Percentiles rank a stretch among this genome's conserved stretches.
Evolutionary conservation across 1,140 invertebrate genomes (phyloP).

Genomic region (Solen grandis): DNA sequence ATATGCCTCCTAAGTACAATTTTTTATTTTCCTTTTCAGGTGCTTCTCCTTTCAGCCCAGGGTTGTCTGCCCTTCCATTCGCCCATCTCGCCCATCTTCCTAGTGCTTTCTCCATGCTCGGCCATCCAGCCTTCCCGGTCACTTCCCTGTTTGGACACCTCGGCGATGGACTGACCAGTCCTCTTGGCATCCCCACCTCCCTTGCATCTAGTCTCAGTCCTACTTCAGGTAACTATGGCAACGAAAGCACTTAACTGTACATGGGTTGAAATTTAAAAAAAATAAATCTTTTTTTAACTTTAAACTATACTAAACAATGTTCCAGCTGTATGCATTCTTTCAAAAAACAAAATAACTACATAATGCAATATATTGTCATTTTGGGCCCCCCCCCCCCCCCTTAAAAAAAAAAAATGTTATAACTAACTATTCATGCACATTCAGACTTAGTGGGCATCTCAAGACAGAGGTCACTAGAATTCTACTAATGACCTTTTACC

Average conservation of each 20-base stretch:
- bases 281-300: no score
- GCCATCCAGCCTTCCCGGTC: constrained; percentile 49
- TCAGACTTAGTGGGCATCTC: no score
- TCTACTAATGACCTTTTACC: no score
- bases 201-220: constrained; percentile 44
- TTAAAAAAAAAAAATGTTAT: no score
- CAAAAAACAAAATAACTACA: no score
- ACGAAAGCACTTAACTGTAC: constrained; percentile 34
- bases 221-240: constrained; percentile 41
- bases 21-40: constrained; percentile 40
- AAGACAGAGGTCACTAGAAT: no score
- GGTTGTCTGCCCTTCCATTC: constrained; percentile 45
- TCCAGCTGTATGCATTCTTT: no score
- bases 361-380: no score
- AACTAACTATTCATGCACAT: no score
- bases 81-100: constrained; percentile 43
- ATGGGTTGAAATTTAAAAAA: constrained; percentile 28
- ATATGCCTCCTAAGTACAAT: no score
- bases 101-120: constrained; percentile 45
- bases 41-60: constrained; percentile 42
- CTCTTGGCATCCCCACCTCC: constrained; percentile 27
- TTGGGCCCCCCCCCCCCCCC: no score
- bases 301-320: no score
- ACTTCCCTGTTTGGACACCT: constrained; percentile 49
- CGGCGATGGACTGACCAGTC: constrained; percentile 38